phyloP scores from a whole-genome alignment of 2,888 invertebrate species.

The Drosophila seclusa region DNA sequence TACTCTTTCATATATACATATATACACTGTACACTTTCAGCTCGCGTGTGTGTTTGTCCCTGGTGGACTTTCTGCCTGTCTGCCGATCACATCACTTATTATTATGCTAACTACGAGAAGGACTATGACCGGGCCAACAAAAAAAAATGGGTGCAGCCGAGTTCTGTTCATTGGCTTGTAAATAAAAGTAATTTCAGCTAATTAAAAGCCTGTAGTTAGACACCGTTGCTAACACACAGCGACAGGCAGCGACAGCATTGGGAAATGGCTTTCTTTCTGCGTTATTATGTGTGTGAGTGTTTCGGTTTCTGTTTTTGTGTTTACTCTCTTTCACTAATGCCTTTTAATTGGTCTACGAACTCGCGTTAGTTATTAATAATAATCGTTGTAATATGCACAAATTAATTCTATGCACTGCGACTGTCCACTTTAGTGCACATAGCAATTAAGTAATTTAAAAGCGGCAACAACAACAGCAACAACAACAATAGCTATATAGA shows the following conservation, averaged over 20 bases:
- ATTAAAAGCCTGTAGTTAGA: constrained; percentile 62
- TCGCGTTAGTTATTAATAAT: constrained; percentile 62
- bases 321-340: constrained; percentile 58
- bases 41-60: constrained; percentile 10
- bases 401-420: constrained; percentile 49
- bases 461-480: constrained; percentile 25
- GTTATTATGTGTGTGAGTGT: background rate
- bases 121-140: constrained; percentile 10
- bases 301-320: background rate
- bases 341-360: constrained; percentile 65
- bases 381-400: constrained; percentile 61
- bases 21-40: background rate
- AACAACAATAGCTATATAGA: constrained; percentile 21
- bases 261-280: constrained; percentile 3
- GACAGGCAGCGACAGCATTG: constrained; percentile 18
- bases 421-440: constrained; percentile 32
- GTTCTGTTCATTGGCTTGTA: constrained; percentile 55
- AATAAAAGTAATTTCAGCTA: constrained; percentile 77
- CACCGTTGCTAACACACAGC: constrained; percentile 30
- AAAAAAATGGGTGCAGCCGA: constrained; percentile 38
- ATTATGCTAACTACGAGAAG: background rate
- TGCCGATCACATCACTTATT: constrained; percentile 1
- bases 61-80: background rate
- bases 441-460: constrained; percentile 64
- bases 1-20: background rate